Evolutionary conservation across 1,140 invertebrate species (phyloP).

Genomic region (Drosophila sturtevanti): DNA sequence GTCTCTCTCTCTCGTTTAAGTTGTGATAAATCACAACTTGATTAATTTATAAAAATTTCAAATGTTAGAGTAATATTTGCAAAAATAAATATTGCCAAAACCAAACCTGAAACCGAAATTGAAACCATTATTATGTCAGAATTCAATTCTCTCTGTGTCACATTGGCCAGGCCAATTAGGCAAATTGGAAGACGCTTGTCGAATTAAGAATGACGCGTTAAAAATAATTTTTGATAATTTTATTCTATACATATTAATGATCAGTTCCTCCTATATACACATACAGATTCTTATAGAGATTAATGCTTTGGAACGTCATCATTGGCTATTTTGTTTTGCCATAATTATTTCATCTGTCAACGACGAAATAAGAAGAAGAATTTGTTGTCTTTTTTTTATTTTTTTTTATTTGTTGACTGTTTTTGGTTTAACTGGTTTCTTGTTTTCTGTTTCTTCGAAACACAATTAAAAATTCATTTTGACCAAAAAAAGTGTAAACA

Average conservation of each 20-base stretch:
- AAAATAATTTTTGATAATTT: not conserved
- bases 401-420: conserved; percentile 45
- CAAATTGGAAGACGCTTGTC: conserved; percentile 66
- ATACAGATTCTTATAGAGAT: not conserved
- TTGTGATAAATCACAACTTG: conserved; percentile 73
- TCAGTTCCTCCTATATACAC: conserved; percentile 23
- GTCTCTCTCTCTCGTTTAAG: too few relatives aligned
- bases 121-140: conserved; percentile 34
- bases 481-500: conserved; percentile 17
- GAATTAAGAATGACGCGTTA: conserved; percentile 59
- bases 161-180: conserved; percentile 63
- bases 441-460: conserved; percentile 35
- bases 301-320: conserved; percentile 57
- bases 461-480: conserved; percentile 61
- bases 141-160: conserved; percentile 28
- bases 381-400: not conserved
- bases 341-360: conserved; percentile 70
- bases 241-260: conserved; percentile 55
- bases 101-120: not conserved
- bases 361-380: conserved; percentile 13
- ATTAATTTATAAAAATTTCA: conserved; percentile 75
- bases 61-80: conserved; percentile 44
- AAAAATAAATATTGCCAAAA: conserved; percentile 42
- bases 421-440: conserved; percentile 45
- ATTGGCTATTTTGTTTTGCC: conserved; percentile 46